Base-by-base conservation (phyloP, 2,113 vertebrate genomes). In the Trichechus manatus region DNA sequence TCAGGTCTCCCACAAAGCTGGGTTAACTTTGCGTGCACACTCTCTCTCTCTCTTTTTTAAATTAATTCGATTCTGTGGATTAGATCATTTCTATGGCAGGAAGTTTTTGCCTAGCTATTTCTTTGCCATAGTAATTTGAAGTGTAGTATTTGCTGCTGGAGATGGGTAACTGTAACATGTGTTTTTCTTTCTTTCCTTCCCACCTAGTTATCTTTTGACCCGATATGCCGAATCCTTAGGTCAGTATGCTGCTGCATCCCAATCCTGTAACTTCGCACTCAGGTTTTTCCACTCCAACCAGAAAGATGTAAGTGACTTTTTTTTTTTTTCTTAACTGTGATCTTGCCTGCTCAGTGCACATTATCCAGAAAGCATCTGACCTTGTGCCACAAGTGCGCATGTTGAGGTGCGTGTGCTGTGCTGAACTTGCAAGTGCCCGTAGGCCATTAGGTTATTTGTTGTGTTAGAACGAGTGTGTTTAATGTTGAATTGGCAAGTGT, bases 241-340 rank as follows among this genome's bases (percentile, higher is more conserved):
- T 97, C 99, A 99, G 94, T 99, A 99, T 3, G 98, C 99, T 97
- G 99, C 99, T 98, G 99, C 99, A 79, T 99, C 99, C 96, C 99
- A 99, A 97, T 99, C 99, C 95, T 99, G 99, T 98, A 99, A 99
- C 97, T 99, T 99, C 98, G 99, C 99, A 97, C 99, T 99, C 99
- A 99, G 99, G 99, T 99, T 99, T 99, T 99, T 99, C 99, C 99
- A 99, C 99, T 99, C 99, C 87, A 99, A 99, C 99, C 99, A 99
- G 99, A 99, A 99, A 99, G 99, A 99, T 99, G 99, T 99, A 98
- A 99, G 99, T 99, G 93, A 98, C 25, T 27, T 36, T 4, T 84
- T 85, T 89, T 50, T 47, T 47, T 50, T 50, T 19, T 78, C 27
- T 15, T 3, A 39, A 33, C 31, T 87, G 1, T 47, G 23, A 33